phyloP scores from a whole-genome alignment of 2,797 vertebrate species.

The Diceros bicornis region DNA sequence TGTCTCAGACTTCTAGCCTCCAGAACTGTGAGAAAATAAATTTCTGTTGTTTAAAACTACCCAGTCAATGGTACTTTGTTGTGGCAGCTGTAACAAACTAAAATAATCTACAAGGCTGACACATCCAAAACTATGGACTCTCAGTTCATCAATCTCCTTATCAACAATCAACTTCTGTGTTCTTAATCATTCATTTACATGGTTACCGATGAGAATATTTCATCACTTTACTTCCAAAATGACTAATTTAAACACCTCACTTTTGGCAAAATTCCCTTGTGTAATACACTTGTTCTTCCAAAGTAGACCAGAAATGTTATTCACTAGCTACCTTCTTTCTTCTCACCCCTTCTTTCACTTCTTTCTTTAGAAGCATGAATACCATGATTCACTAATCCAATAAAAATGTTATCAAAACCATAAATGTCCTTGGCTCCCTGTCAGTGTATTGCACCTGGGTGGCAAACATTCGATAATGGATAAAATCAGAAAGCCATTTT shows the following conservation, averaged over 20 bases:
- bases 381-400: background rate
- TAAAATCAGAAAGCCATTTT: background rate
- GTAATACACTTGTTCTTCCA: background rate
- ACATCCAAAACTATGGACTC: background rate
- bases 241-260: background rate
- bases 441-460: too few relatives aligned
- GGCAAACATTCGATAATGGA: too few relatives aligned
- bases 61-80: background rate
- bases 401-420: background rate
- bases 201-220: background rate
- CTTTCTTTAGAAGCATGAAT: background rate
- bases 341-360: background rate
- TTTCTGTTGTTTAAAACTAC: background rate
- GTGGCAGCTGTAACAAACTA: too few relatives aligned
- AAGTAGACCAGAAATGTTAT: background rate
- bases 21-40: background rate
- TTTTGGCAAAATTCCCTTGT: background rate
- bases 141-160: background rate
- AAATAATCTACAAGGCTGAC: too few relatives aligned
- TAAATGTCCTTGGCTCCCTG: background rate
- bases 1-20: background rate
- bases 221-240: background rate
- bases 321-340: background rate
- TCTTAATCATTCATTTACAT: background rate
- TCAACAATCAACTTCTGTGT: too few relatives aligned